phyloP scores from a whole-genome alignment of 2,113 vertebrate genomes.

The Phalacrocorax brasilianus region DNA sequence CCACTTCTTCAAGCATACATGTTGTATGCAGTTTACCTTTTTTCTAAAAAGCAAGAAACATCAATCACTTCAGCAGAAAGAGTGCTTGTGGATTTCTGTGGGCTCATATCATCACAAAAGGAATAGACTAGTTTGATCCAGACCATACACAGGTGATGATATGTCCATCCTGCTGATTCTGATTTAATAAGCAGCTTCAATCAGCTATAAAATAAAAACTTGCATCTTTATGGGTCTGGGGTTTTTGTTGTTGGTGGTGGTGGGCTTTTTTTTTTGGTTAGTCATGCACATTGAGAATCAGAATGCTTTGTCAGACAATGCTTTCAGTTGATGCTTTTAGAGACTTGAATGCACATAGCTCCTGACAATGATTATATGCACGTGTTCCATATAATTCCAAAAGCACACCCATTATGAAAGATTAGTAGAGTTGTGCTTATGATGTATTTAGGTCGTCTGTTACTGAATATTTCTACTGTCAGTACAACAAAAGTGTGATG shows the following conservation, averaged over 20 bases:
- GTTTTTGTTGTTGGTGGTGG: not conserved
- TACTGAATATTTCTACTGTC: conserved; percentile 79
- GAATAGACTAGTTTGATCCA: conserved; percentile 25
- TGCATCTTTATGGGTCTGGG: not conserved
- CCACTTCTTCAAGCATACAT: not conserved
- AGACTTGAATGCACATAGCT: conserved; percentile 25
- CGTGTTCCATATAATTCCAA: conserved; percentile 61
- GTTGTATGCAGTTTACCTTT: conserved; percentile 9
- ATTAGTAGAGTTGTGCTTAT: conserved; percentile 62
- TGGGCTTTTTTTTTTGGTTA: not conserved
- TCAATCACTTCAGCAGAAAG: conserved; percentile 25
- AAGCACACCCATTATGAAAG: conserved; percentile 63
- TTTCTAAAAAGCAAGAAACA: conserved; percentile 19
- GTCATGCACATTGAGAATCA: conserved; percentile 33
- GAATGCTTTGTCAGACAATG: conserved; percentile 47
- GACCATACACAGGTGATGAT: not conserved
- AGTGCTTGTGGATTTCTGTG: not conserved
- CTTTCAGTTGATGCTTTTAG: conserved; percentile 57
- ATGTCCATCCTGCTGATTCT: not conserved
- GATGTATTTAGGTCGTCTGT: conserved; percentile 73
- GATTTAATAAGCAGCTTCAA: not conserved
- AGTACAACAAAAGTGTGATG: conserved; percentile 83
- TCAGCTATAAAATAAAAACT: conserved; percentile 25
- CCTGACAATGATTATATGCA: conserved; percentile 39
- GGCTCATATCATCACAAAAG: conserved; percentile 7